These are phyloP conservation scores for Galeopterus variegatus DNA, from an alignment of 2,113 vertebrate genomes.

Conservation along the genomic window DNA sequence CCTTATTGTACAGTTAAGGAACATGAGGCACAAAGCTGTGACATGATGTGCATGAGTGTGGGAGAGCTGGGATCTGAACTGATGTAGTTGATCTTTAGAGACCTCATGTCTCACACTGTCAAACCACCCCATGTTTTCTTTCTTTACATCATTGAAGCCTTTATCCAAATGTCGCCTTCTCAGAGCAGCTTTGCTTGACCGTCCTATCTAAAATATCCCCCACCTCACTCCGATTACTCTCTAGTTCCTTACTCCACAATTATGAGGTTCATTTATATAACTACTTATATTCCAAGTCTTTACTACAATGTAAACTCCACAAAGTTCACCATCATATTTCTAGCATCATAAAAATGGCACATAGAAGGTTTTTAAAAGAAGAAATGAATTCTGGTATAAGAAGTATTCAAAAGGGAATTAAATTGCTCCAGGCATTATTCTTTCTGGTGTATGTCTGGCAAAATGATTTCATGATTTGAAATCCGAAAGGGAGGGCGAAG, in stretches of 20 bases:
- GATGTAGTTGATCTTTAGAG: background rate
- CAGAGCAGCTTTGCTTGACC: background rate
- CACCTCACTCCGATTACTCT: background rate
- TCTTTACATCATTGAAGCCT: background rate
- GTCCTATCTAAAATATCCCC: background rate
- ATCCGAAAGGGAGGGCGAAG: background rate
- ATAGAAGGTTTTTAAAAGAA: background rate
- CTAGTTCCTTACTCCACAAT: background rate
- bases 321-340: background rate
- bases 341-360: background rate
- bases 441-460: background rate
- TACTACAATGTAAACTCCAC: background rate
- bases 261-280: background rate
- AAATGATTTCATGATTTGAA: background rate
- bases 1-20: background rate
- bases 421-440: background rate
- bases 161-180: background rate
- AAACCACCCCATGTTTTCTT: background rate
- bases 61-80: no score
- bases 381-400: background rate
- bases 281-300: background rate
- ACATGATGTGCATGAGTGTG: accelerated
- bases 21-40: background rate
- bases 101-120: background rate
- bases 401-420: background rate